Conservation (phyloP, 2,888 invertebrate genomes). For the Odontocolon sp. region DNA sequence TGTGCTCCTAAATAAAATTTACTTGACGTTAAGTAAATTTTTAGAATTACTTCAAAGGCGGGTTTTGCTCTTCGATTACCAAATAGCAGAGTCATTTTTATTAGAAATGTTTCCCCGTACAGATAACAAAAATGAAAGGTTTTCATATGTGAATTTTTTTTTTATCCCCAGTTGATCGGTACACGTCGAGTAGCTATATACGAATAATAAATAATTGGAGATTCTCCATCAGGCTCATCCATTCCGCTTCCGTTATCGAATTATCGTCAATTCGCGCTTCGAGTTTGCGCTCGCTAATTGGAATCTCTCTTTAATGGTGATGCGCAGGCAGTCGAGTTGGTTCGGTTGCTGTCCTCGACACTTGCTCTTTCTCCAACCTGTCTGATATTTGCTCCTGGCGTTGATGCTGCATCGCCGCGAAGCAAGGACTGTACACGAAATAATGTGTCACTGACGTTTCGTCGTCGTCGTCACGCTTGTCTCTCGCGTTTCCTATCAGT, state of each 20-base stretch:
- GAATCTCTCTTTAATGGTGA: slow-evolving; percentile 58
- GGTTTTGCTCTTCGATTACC: too few relatives aligned
- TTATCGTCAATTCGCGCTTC: slow-evolving; percentile 64
- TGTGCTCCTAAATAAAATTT: too few relatives aligned
- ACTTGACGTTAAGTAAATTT: not conserved
- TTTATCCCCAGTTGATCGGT: too few relatives aligned
- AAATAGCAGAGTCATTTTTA: too few relatives aligned
- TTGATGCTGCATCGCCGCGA: not conserved
- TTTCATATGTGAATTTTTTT: too few relatives aligned
- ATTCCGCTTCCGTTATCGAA: slow-evolving; percentile 63
- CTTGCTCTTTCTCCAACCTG: slow-evolving; percentile 36
- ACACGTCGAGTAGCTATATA: slow-evolving; percentile 30
- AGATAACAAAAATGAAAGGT: too few relatives aligned
- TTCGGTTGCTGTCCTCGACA: slow-evolving; percentile 35
- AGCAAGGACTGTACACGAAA: not conserved
- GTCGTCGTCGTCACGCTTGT: not conserved
- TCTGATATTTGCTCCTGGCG: slow-evolving; percentile 22
- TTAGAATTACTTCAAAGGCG: too few relatives aligned
- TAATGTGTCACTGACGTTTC: not conserved
- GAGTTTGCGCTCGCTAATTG: slow-evolving; percentile 61
- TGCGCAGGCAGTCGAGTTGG: slow-evolving; percentile 14
- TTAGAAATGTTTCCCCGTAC: too few relatives aligned
- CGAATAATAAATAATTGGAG: slow-evolving; percentile 60
- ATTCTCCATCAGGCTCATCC: slow-evolving; percentile 58
- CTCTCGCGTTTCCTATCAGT: slow-evolving; percentile 2